Evolutionary conservation across 2,888 invertebrate species (phyloP).

Genomic region (Meliscaeva auricollis): DNA sequence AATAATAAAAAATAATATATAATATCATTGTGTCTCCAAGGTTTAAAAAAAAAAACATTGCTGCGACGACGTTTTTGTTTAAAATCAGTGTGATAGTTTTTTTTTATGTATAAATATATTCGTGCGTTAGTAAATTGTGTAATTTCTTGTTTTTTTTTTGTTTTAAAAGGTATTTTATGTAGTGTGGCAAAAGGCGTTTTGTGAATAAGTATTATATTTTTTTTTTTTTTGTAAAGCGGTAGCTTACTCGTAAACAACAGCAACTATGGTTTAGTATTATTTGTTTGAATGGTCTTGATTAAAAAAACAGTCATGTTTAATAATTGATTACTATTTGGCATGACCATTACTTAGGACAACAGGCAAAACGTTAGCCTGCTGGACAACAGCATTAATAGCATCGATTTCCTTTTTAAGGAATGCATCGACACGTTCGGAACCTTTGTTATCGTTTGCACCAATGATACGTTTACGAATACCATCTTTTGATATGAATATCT

Average conservation of each 20-base stretch:
- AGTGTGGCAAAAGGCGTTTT: slow-evolving; percentile 38
- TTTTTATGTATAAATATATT: slow-evolving; percentile 28
- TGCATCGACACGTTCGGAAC: slow-evolving; percentile 77
- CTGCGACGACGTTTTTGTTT: slow-evolving; percentile 25
- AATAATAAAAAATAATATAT: slow-evolving; percentile 14
- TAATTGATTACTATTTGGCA: slow-evolving; percentile 82
- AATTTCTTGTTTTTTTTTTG: too few species aligned
- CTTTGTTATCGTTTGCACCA: slow-evolving; percentile 73
- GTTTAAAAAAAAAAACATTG: slow-evolving; percentile 28
- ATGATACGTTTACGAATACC: slow-evolving; percentile 82
- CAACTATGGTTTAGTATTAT: slow-evolving; percentile 8
- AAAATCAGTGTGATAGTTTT: slow-evolving; percentile 36
- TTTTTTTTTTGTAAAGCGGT: slow-evolving; percentile 36
- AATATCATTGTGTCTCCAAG: slow-evolving; percentile 26
- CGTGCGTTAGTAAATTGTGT: slow-evolving; percentile 38
- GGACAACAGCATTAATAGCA: slow-evolving; percentile 83
- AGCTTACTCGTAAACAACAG: neutral
- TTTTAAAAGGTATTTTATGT: slow-evolving; percentile 24
- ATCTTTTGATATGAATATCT: slow-evolving; percentile 77
- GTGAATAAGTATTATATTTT: slow-evolving; percentile 26
- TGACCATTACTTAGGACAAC: slow-evolving; percentile 84
- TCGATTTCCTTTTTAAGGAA: slow-evolving; percentile 84
- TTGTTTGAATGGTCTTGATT: slow-evolving; percentile 47
- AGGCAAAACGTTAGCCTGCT: slow-evolving; percentile 83
- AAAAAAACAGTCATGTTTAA: slow-evolving; percentile 45